Conservation (phyloP, 2,797 vertebrate species). For the Carapus acus region DNA sequence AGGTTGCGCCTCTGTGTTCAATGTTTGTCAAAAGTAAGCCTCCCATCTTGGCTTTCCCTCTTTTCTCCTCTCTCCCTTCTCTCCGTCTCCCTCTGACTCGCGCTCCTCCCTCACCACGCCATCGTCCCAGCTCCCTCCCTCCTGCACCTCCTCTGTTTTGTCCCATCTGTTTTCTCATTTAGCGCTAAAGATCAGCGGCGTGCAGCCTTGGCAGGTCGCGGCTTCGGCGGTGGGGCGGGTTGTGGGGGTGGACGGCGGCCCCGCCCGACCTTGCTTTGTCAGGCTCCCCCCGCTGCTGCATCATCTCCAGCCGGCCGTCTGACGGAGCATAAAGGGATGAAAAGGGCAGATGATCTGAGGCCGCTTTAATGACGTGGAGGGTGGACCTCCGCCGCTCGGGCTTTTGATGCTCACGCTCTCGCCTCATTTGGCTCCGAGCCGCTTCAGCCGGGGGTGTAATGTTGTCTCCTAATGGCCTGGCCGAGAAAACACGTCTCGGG, state of each 20-base stretch:
- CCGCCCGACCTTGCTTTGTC: constrained; percentile 48
- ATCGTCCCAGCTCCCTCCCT: neutral
- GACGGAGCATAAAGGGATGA: constrained; percentile 46
- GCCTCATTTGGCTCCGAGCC: constrained; percentile 25
- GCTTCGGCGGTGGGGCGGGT: constrained; percentile 42
- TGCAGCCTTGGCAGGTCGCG: constrained; percentile 45
- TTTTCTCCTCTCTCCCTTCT: neutral
- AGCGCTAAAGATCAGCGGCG: constrained; percentile 35
- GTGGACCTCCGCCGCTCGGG: constrained; percentile 7
- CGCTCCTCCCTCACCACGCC: neutral
- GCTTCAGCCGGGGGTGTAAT: neutral
- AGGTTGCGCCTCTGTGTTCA: too few relatives aligned
- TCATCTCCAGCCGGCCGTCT: constrained; percentile 43
- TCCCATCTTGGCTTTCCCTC: neutral
- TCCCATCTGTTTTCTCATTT: constrained; percentile 10
- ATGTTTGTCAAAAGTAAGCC: too few relatives aligned
- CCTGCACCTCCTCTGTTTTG: constrained; percentile 11
- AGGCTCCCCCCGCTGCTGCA: constrained; percentile 24
- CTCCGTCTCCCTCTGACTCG: neutral
- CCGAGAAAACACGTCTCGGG: too few relatives aligned
- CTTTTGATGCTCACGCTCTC: constrained; percentile 17
- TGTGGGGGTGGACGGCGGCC: constrained; percentile 14
- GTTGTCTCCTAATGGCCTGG: constrained; percentile 8
- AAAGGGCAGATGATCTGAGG: constrained; percentile 43
- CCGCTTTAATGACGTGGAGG: constrained; percentile 46